Evolutionary conservation across 2,113 vertebrate species (phyloP).

Genomic region (Clarias gariepinus): DNA sequence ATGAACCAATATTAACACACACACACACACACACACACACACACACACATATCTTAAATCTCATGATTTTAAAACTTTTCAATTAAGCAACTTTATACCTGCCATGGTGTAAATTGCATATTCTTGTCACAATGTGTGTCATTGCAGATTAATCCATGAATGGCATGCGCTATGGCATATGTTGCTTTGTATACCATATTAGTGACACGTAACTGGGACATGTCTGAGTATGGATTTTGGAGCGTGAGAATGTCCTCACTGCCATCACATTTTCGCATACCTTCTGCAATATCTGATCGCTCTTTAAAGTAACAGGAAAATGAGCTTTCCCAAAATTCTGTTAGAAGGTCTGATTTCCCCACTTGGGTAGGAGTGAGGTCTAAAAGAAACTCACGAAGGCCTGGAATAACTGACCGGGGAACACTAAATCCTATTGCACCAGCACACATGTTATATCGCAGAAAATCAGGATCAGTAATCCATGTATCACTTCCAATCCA

Average conservation of each 20-base stretch:
- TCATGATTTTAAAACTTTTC: background rate
- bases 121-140: slow-evolving; percentile 56
- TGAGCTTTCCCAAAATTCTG: slow-evolving; percentile 69
- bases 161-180: slow-evolving; percentile 68
- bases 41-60: too few species aligned
- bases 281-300: background rate
- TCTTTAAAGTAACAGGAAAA: slow-evolving; percentile 64
- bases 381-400: slow-evolving; percentile 66
- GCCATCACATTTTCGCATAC: slow-evolving; percentile 58
- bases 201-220: slow-evolving; percentile 65
- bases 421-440: slow-evolving; percentile 68
- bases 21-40: too few species aligned
- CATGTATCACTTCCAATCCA: slow-evolving; percentile 72
- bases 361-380: slow-evolving; percentile 55
- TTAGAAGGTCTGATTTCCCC: slow-evolving; percentile 55
- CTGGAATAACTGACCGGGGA: slow-evolving; percentile 63
- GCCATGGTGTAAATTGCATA: slow-evolving; percentile 46
- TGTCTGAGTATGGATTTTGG: slow-evolving; percentile 65
- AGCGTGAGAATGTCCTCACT: slow-evolving; percentile 59
- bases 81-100: slow-evolving; percentile 53
- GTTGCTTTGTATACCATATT: slow-evolving; percentile 74
- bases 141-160: slow-evolving; percentile 61
- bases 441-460: slow-evolving; percentile 52
- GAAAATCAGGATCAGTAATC: slow-evolving; percentile 60
- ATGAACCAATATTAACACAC: background rate